Conservation (phyloP, 1,140 invertebrate species). For the Pteromalus puparum region DNA sequence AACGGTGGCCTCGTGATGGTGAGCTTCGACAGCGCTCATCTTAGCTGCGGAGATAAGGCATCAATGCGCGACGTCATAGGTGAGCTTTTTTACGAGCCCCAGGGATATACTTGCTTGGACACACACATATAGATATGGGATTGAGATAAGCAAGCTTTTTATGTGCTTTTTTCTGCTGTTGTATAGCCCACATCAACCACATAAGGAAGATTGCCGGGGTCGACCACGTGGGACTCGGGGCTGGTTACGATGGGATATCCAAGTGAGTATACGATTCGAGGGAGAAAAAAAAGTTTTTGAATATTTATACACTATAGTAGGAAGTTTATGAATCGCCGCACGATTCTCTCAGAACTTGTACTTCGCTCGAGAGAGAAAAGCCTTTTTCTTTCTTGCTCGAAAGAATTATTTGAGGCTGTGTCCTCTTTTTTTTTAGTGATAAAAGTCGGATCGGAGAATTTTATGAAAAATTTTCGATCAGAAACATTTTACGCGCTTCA, state of each 20-base stretch:
- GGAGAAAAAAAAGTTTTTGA: not conserved
- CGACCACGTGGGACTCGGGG: slow-evolving; percentile 81
- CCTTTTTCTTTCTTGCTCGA: not conserved
- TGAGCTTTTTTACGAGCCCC: slow-evolving; percentile 60
- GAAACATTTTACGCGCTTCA: not conserved
- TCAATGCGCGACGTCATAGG: slow-evolving; percentile 79
- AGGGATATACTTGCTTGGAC: no score
- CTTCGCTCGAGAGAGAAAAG: no score
- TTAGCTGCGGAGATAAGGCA: slow-evolving; percentile 77
- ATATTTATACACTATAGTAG: no score
- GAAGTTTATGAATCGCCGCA: no score
- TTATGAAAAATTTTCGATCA: slow-evolving; percentile 30
- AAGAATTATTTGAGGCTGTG: not conserved
- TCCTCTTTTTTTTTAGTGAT: slow-evolving; percentile 18
- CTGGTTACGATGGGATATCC: slow-evolving; percentile 79
- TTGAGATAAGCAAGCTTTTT: not conserved
- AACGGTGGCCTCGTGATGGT: slow-evolving; percentile 94
- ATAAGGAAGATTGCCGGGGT: slow-evolving; percentile 83
- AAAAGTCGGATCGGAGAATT: slow-evolving; percentile 11
- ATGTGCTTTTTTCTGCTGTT: slow-evolving; percentile 54
- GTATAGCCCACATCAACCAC: slow-evolving; percentile 90
- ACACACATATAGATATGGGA: not conserved
- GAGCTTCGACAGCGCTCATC: slow-evolving; percentile 84
- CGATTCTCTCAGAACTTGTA: no score
- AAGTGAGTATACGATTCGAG: slow-evolving; percentile 62